These are phyloP conservation scores for Acipenser ruthenus DNA, from an alignment of 2,797 vertebrate genomes.

Conservation along the genomic window DNA sequence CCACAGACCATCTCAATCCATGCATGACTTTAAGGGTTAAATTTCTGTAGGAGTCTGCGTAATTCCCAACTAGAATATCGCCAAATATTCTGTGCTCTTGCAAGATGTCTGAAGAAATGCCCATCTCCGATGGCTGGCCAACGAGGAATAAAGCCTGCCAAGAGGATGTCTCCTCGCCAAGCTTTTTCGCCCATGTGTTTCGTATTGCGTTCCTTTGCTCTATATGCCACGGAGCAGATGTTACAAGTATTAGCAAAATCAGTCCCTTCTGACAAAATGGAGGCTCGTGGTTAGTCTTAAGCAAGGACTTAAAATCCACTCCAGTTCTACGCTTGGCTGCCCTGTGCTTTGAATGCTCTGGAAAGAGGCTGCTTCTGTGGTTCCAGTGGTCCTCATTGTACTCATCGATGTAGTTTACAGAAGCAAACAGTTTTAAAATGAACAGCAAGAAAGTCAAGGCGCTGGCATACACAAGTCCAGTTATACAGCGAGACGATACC, in stretches of 20 bases:
- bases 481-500: constrained; percentile 7
- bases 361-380: not conserved
- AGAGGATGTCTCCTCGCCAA: accelerated
- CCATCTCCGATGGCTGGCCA: not conserved
- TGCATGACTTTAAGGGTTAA: constrained; percentile 28
- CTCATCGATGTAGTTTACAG: constrained; percentile 7
- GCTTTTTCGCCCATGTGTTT: not conserved
- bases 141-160: constrained; percentile 25
- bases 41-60: constrained; percentile 19
- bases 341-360: not conserved
- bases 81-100: not conserved
- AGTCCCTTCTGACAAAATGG: not conserved
- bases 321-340: constrained; percentile 15
- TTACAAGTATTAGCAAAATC: constrained; percentile 25
- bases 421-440: constrained; percentile 20
- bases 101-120: not conserved
- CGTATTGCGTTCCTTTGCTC: constrained; percentile 7
- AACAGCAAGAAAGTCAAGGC: constrained; percentile 19
- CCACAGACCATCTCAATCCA: constrained; percentile 12
- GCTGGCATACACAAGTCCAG: constrained; percentile 18
- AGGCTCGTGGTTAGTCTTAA: not conserved
- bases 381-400: not conserved
- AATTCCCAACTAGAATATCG: constrained; percentile 21
- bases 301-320: constrained; percentile 17
- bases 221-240: not conserved